These are phyloP conservation scores for Campoletis raptor DNA, from an alignment of 2,888 invertebrate species.

Conservation along the genomic window DNA sequence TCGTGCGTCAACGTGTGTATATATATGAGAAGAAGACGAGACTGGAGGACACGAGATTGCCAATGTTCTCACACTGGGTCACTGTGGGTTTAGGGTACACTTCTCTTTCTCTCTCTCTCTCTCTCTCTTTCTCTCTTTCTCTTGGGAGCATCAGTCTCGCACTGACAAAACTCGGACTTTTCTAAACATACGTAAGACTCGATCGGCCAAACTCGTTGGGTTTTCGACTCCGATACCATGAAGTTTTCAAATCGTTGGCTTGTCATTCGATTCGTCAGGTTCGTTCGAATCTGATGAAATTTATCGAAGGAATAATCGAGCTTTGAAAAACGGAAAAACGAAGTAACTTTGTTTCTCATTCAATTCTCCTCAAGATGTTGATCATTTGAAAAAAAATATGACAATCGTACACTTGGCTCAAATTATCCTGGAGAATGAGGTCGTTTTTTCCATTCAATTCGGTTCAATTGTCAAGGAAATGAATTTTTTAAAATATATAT, in stretches of 20 bases:
- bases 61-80: slow-evolving; percentile 15
- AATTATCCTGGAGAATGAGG: too few relatives aligned
- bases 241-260: background rate
- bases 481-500: too few relatives aligned
- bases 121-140: background rate
- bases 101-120: background rate
- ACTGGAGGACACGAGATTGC: slow-evolving; percentile 15
- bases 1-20: background rate
- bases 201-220: background rate
- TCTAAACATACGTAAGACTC: background rate
- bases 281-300: background rate
- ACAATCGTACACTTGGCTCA: too few relatives aligned
- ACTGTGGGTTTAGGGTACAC: background rate
- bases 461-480: too few relatives aligned
- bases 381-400: background rate
- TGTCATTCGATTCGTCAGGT: background rate
- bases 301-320: background rate
- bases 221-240: background rate
- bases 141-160: background rate
- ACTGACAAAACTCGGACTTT: background rate
- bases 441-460: too few relatives aligned
- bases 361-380: background rate
- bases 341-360: background rate
- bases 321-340: background rate
- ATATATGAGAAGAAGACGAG: background rate